Evolutionary conservation across 2,113 vertebrate genomes (phyloP).

Genomic region (Cochlearius cochlearius): DNA sequence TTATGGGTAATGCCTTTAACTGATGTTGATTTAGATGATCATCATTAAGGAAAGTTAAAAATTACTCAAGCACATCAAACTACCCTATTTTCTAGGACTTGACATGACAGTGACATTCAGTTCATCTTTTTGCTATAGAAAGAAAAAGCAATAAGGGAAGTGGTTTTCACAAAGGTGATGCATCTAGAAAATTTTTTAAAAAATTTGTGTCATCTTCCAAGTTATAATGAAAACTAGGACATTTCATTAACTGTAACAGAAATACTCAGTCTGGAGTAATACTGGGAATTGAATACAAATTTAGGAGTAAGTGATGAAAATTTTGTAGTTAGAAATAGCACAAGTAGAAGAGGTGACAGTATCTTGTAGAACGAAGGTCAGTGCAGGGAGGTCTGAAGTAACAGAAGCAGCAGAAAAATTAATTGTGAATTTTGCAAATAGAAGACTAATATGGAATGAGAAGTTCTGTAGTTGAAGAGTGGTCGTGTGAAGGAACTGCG

Average conservation of each 20-base stretch:
- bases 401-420: background rate
- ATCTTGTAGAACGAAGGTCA: background rate
- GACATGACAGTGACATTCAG: background rate
- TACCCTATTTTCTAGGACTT: background rate
- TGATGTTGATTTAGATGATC: background rate
- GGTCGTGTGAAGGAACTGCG: background rate
- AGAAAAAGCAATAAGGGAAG: background rate
- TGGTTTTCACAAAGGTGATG: background rate
- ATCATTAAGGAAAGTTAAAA: background rate
- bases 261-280: background rate
- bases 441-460: background rate
- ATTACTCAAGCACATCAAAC: background rate
- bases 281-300: background rate
- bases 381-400: background rate
- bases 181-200: background rate
- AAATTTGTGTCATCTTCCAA: background rate
- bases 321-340: background rate
- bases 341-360: background rate
- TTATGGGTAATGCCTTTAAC: background rate
- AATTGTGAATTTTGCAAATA: background rate
- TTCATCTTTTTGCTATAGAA: background rate
- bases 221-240: background rate
- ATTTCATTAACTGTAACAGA: background rate
- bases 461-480: background rate
- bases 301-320: background rate